phyloP scores from a whole-genome alignment of 2,113 vertebrate genomes.

The Platichthys flesus region DNA sequence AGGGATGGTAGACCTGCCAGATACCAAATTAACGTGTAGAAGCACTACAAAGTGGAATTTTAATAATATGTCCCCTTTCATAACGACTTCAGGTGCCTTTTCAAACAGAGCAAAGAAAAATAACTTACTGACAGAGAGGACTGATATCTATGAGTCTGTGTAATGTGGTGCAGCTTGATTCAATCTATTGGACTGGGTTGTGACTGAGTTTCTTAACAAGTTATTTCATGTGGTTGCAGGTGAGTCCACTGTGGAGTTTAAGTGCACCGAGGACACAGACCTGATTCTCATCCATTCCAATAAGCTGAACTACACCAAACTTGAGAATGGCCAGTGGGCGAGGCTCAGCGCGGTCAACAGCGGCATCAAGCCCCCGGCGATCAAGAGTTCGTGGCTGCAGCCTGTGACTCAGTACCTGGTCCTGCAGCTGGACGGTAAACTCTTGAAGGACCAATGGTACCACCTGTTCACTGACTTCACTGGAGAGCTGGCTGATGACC shows the following conservation, averaged over 20 bases:
- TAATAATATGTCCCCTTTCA: too few relatives aligned
- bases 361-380: neutral
- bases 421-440: constrained; percentile 70
- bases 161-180: too few relatives aligned
- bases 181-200: too few relatives aligned
- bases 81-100: too few relatives aligned
- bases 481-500: constrained; percentile 89
- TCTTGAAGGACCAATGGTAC: constrained; percentile 76
- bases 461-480: constrained; percentile 78
- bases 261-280: constrained; percentile 77
- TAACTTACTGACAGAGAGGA: too few relatives aligned
- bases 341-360: constrained; percentile 3
- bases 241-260: constrained; percentile 81
- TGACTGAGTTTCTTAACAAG: neutral
- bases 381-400: constrained; percentile 64
- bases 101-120: too few relatives aligned
- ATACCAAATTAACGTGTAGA: too few relatives aligned
- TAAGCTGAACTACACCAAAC: constrained; percentile 84
- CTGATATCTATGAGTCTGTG: too few relatives aligned
- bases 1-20: too few relatives aligned
- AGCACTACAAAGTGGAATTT: too few relatives aligned
- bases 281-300: constrained; percentile 94
- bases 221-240: constrained; percentile 51
- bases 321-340: neutral
- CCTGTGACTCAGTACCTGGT: constrained; percentile 86